Evolutionary conservation across 2,113 vertebrate genomes (phyloP).

Genomic region (Lynx canadensis): DNA sequence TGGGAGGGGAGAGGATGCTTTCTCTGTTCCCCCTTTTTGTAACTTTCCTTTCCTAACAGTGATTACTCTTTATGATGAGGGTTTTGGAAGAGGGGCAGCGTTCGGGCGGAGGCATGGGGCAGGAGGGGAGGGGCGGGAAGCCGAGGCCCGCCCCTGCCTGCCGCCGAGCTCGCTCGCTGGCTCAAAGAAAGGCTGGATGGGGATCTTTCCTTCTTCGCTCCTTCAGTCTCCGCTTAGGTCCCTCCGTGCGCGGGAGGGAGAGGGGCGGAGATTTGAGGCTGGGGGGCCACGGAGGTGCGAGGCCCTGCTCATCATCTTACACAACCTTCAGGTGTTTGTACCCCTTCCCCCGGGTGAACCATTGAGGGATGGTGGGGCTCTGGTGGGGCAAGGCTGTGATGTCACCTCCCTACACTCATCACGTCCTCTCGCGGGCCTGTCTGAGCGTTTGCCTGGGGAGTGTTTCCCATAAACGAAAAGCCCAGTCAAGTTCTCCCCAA

Average conservation of each 20-base stretch:
- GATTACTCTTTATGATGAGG: neutral
- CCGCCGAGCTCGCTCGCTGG: too few species aligned
- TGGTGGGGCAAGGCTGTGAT: fast-evolving
- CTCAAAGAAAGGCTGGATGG: too few species aligned
- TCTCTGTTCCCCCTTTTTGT: neutral
- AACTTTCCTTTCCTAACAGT: neutral
- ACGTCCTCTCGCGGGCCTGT: neutral
- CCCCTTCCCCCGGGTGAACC: neutral
- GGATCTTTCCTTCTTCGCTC: too few species aligned
- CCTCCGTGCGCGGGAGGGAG: too few species aligned
- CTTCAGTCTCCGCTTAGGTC: neutral
- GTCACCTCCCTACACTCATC: neutral
- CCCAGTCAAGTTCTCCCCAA: neutral
- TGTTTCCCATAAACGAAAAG: neutral
- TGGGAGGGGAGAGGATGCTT: too few species aligned
- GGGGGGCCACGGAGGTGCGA: neutral
- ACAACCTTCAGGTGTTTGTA: neutral
- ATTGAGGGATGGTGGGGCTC: neutral
- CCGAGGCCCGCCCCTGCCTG: neutral
- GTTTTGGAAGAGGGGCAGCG: neutral
- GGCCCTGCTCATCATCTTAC: neutral
- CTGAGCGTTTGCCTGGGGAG: neutral
- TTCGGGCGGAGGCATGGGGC: neutral
- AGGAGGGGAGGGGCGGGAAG: too few species aligned
- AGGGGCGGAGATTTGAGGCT: neutral